Percentiles rank a stretch among this genome's conserved stretches.
Evolutionary conservation across 2,113 vertebrate species (phyloP).

Genomic region (Ifrita kowaldi): DNA sequence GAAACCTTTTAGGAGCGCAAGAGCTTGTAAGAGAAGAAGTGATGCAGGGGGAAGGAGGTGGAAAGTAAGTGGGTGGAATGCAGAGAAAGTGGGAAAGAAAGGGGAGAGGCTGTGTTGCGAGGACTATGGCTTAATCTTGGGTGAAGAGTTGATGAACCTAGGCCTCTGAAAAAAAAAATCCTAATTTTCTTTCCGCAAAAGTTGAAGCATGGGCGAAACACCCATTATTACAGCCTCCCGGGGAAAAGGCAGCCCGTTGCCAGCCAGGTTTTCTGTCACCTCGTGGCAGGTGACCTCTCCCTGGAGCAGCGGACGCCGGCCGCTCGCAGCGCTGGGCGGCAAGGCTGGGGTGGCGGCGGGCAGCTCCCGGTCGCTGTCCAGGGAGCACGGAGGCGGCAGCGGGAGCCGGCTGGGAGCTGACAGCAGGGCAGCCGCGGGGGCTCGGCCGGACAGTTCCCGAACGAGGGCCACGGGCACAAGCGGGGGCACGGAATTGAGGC

Average conservation of each 20-base stretch:
- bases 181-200: background rate
- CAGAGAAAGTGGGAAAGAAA: background rate
- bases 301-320: background rate
- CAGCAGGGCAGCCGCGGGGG: background rate
- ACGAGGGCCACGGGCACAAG: background rate
- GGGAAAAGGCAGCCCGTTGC: background rate
- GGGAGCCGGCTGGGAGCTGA: background rate
- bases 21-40: background rate
- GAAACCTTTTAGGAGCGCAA: background rate
- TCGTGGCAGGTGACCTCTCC: background rate
- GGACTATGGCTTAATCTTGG: background rate
- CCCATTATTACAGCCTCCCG: background rate
- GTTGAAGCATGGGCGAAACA: background rate
- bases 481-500: background rate
- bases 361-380: background rate
- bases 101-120: rapidly evolving
- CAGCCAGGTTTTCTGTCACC: background rate
- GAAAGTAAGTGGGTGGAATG: background rate
- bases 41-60: background rate
- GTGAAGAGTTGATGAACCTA: background rate
- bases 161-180: background rate
- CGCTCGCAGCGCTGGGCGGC: background rate
- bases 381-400: background rate
- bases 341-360: background rate
- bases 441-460: background rate